These are phyloP conservation scores for Odontamblyopus rebecca DNA, from an alignment of 2,797 vertebrate species.

Conservation along the genomic window DNA sequence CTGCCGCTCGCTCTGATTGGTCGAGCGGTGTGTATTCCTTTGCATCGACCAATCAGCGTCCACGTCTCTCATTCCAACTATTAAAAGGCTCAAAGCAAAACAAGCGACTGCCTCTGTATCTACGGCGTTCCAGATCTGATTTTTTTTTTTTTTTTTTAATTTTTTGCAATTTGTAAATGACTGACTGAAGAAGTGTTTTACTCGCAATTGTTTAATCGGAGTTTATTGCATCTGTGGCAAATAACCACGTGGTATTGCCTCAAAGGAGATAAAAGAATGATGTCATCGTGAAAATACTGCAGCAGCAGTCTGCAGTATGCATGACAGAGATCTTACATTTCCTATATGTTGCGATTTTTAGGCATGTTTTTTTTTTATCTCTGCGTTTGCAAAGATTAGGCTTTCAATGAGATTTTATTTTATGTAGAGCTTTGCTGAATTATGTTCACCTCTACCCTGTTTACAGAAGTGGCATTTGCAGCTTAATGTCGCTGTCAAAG, in stretches of 20 bases:
- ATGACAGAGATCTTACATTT: constrained; percentile 47
- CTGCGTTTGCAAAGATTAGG: not conserved
- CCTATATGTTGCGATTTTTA: no score
- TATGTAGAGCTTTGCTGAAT: not conserved
- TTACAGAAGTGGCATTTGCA: constrained; percentile 34
- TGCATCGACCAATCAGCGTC: constrained; percentile 61
- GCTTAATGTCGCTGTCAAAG: not conserved
- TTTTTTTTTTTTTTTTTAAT: not conserved
- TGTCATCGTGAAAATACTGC: constrained; percentile 80
- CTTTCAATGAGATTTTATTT: not conserved
- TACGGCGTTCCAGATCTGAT: not conserved
- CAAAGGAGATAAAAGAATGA: constrained; percentile 63
- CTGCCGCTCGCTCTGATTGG: constrained; percentile 64
- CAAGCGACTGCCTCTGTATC: constrained; percentile 36
- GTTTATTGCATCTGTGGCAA: constrained; percentile 40
- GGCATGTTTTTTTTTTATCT: not conserved
- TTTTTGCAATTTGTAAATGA: not conserved
- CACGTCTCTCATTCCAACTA: constrained; percentile 55
- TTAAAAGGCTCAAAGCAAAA: constrained; percentile 62
- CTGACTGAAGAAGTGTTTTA: not conserved
- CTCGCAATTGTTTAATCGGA: constrained; percentile 21
- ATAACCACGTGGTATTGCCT: constrained; percentile 59
- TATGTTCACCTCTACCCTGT: constrained; percentile 18
- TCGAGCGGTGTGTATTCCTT: constrained; percentile 29
- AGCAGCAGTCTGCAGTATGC: constrained; percentile 73